phyloP scores from a whole-genome alignment of 1,140 invertebrate genomes.

The Eciton burchellii region DNA sequence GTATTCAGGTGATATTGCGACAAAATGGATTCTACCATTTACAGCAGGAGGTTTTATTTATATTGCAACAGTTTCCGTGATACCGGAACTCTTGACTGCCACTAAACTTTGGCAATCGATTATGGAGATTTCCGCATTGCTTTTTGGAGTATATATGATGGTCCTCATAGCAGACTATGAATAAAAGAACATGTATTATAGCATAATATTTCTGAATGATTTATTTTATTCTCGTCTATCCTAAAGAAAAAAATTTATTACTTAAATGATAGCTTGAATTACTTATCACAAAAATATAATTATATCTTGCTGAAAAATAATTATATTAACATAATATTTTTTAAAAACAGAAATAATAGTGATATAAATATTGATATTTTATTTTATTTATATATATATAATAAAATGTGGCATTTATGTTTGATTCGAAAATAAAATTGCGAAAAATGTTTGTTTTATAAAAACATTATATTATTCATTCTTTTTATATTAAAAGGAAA shows the following conservation, averaged over 20 bases:
- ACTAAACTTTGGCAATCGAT: conserved; percentile 94
- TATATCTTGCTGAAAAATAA: not conserved
- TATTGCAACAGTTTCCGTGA: conserved; percentile 98
- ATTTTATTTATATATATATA: conserved; percentile 23
- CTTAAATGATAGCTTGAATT: not conserved
- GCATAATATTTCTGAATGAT: conserved; percentile 1
- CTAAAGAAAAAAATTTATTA: conserved; percentile 7
- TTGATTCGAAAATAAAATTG: not conserved
- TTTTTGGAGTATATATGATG: conserved; percentile 96
- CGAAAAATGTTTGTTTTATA: conserved; percentile 7
- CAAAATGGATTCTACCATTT: conserved; percentile 96
- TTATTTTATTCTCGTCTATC: conserved; percentile 57
- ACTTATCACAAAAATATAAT: conserved; percentile 29
- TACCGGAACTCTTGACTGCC: conserved; percentile 96
- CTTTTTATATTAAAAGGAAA: conserved; percentile 21
- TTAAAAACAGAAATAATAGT: conserved; percentile 43
- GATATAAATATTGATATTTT: conserved; percentile 26
- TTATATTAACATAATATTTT: conserved; percentile 1
- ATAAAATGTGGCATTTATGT: conserved; percentile 32
- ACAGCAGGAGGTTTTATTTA: conserved; percentile 99
- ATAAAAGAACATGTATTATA: conserved; percentile 82
- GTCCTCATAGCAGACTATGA: conserved; percentile 95
- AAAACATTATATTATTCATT: not conserved
- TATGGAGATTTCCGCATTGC: conserved; percentile 93
- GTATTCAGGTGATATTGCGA: conserved; percentile 89